phyloP scores from a whole-genome alignment of 2,113 vertebrate genomes.

The Neogobius melanostomus region DNA sequence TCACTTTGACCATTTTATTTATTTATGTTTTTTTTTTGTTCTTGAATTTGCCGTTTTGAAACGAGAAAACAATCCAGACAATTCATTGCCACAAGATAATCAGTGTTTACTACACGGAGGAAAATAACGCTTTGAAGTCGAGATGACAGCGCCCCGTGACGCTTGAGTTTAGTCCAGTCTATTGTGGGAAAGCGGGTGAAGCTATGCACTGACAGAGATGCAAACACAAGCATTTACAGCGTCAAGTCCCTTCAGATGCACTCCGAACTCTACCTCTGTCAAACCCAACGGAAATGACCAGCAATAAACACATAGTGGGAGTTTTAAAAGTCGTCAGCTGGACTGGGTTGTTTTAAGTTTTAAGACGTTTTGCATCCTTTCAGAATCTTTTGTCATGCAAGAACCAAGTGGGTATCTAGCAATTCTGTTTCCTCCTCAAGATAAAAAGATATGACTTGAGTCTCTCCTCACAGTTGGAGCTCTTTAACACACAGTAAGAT shows the following conservation, averaged over 20 bases:
- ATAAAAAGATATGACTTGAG: too few species aligned
- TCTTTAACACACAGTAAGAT: too few species aligned
- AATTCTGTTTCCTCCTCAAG: too few species aligned
- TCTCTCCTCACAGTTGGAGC: too few species aligned
- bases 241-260: background rate
- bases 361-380: too few species aligned
- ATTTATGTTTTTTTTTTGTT: constrained; percentile 45
- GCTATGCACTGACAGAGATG: constrained; percentile 4
- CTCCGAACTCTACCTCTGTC: constrained; percentile 7
- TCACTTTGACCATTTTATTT: constrained; percentile 58
- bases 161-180: background rate
- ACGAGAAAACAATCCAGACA: constrained; percentile 48
- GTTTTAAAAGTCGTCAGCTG: too few species aligned
- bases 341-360: too few species aligned
- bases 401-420: too few species aligned
- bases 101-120: constrained; percentile 44
- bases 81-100: constrained; percentile 73
- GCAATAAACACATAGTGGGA: background rate
- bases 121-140: background rate
- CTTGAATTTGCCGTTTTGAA: constrained; percentile 50
- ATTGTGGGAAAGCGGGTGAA: background rate
- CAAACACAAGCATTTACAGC: background rate
- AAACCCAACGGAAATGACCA: background rate
- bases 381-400: too few species aligned
- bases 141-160: background rate